These are phyloP conservation scores for Eleginops maclovinus DNA, from an alignment of 2,113 vertebrate genomes.

Conservation along the genomic window DNA sequence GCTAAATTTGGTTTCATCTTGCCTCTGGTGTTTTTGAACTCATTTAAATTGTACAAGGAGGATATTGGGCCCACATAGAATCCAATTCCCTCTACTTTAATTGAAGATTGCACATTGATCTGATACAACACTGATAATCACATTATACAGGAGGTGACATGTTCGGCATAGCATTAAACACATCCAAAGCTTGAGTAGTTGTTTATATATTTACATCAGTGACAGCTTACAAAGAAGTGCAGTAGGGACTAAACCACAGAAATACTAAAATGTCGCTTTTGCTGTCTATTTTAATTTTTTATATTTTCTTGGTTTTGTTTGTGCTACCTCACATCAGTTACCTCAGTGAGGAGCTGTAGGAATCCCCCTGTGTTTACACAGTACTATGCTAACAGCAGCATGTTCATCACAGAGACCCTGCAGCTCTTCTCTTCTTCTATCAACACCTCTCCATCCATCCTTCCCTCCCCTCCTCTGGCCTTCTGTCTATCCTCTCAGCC, in stretches of 20 bases:
- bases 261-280: background rate
- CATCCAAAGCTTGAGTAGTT: background rate
- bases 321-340: constrained; percentile 7
- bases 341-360: constrained; percentile 7
- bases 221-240: background rate
- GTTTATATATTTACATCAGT: background rate
- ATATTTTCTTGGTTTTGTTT: background rate
- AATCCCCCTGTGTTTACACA: constrained; percentile 28
- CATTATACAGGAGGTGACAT: constrained; percentile 14
- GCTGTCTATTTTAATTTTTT: background rate
- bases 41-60: constrained; percentile 25
- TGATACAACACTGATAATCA: constrained; percentile 7
- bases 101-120: constrained; percentile 26
- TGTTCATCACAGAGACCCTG: constrained; percentile 45
- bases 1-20: constrained; percentile 31
- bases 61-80: background rate
- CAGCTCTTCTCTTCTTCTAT: constrained; percentile 27
- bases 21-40: constrained; percentile 38
- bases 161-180: constrained; percentile 1
- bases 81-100: background rate
- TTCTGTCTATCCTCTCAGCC: constrained; percentile 23
- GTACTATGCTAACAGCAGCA: constrained; percentile 19
- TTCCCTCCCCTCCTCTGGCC: constrained; percentile 2
- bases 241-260: background rate
- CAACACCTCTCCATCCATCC: constrained; percentile 35